Evolutionary conservation across 1,140 invertebrate species (phyloP), one percentile per base, ranked within the genome.

Genomic region (Scaptomyza pallida): DNA sequence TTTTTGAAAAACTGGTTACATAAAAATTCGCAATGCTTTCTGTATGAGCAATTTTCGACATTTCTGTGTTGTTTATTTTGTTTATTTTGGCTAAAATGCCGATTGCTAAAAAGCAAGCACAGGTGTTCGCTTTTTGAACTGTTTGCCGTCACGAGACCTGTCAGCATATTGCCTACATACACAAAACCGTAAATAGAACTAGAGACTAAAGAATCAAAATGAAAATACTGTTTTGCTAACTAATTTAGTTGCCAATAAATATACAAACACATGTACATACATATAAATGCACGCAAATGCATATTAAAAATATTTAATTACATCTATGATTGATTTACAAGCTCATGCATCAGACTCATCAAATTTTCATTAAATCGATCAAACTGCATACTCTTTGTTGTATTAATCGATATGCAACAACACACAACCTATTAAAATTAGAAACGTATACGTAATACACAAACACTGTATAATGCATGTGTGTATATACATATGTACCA

Each of bases 81-180:
- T 41, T 57, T 43, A 54, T 43, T 57, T 61, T 26, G 41, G 67
- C 72, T 12, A 75, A 64, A 73, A 56, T 41, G 65, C 40, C 68
- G 51, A 63, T 3, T 26, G 35, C 21, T 26, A 54, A 57, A 33
- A 48, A 51, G 12, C 55, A 33, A 72, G 61, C 73, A 85, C 80
- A 83, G 80, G 81, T 83, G 80, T 80, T 85, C 71, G 56, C 37
- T 61, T 72, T 76, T 51, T n/a, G n/a, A n/a, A n/a, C n/a, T n/a
- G n/a, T n/a, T n/a, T 13, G 33, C 35, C 13, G 52, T 55, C 52
- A 57, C 44, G 44, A 50, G 57, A 50, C 57, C 40, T 47, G 57
- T 26, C 37, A 26, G 16, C 12, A 45, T 13, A 35, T 17, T 47
- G 33, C 33, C 19, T 17, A 30, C 12, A 15, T 8, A 41, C 35